Evolutionary conservation across 2,888 invertebrate species (phyloP).

Genomic region (Vannuccia rotundouncinata): DNA sequence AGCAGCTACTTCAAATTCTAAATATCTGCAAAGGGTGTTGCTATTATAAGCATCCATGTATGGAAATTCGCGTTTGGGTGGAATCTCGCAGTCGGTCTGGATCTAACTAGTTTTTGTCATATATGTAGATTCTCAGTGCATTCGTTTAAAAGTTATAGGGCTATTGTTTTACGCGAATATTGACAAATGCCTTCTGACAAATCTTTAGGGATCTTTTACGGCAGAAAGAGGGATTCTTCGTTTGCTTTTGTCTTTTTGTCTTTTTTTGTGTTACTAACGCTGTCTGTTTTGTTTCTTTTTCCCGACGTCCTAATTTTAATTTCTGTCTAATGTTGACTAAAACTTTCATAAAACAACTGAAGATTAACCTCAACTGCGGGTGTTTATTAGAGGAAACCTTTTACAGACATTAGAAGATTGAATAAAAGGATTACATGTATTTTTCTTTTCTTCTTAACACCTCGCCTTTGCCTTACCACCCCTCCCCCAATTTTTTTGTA

Average conservation of each 20-base stretch:
- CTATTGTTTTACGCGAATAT: neutral
- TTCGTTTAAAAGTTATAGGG: no score
- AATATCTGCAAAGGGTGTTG: no score
- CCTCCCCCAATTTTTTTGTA: no score
- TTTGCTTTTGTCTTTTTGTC: neutral
- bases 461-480: neutral
- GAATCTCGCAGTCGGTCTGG: no score
- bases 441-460: neutral
- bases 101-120: no score
- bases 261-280: no score
- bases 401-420: neutral
- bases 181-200: neutral
- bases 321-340: no score
- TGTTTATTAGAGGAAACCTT: neutral
- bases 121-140: no score
- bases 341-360: no score
- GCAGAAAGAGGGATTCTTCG: neutral
- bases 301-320: neutral
- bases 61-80: no score
- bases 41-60: no score
- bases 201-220: neutral
- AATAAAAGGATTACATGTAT: neutral
- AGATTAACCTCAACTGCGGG: neutral
- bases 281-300: neutral
- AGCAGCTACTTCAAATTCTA: no score